Evolutionary conservation across 2,888 invertebrate species (phyloP), one percentile per base, ranked within the genome.

Genomic region (Eulithis testata): DNA sequence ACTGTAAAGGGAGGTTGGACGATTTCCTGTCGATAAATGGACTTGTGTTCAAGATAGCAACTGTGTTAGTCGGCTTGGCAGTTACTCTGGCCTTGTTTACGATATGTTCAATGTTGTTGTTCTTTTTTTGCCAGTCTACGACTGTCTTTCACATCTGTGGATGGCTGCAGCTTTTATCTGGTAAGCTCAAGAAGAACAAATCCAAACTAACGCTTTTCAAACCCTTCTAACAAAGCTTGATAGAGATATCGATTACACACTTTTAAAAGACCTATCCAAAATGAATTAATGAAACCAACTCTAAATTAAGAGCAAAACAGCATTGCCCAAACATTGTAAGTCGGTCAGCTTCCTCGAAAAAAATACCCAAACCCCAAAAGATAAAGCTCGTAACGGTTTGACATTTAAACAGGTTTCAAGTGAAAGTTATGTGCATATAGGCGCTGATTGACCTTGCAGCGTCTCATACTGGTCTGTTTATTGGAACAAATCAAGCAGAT

Each of bases 151-250:
- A 97, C 83, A 95, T 98, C 69, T 98, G 98, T 83, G 99, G 97
- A 54, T 98, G 98, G 97, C 94, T 99, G 93, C 99, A 99, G 89
- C 94, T 98, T n/a, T 93, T 98, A 75, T 98, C 98, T 83, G 98
- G 99, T 99, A 88, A 95, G 95, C 91, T 63, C 40, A 47, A 36
- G 9, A 53, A 37, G 0, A 2, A 36, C 12, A 4, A 0, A 53
- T 14, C 14, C 9, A 53, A 50, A 50, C 49, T 50, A 49, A 45
- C 45, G 44, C 31, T 12, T 1, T 9, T 31, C 12, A 49, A 21
- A 9, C 14, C 5, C 36, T 12, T 27, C 21, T 54, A 21, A 45
- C 8, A 21, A 3, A 49, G 3, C 6, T 9, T 21, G 14, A 8
- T 12, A 47, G 12, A 14, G 14, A n/a, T n/a, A 3, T 21, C 21